These are phyloP conservation scores for Basileuterus tristriatus DNA, from an alignment of 2,797 vertebrate species.

Conservation along the genomic window DNA sequence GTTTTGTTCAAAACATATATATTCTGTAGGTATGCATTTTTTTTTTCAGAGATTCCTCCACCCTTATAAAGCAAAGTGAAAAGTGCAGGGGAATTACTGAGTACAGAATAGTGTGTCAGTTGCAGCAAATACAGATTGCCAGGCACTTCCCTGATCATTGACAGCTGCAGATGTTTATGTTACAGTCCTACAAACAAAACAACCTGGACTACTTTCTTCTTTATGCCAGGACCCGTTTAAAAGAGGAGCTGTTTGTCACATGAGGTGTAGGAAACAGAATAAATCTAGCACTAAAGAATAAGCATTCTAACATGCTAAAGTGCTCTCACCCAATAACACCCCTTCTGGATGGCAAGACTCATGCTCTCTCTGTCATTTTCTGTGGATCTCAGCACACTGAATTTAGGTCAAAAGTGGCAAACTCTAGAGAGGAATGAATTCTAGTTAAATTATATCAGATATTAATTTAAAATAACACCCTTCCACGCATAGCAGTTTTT, in stretches of 20 bases:
- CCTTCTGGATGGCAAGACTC: background rate
- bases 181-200: background rate
- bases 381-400: background rate
- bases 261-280: background rate
- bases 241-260: conserved; percentile 6
- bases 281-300: conserved; percentile 11
- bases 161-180: conserved; percentile 42
- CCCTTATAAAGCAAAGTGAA: conserved; percentile 47
- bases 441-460: background rate
- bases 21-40: conserved; percentile 1
- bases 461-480: background rate
- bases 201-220: conserved; percentile 3
- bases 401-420: background rate
- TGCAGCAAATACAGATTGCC: conserved; percentile 32
- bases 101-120: background rate
- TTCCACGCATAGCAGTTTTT: background rate
- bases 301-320: background rate
- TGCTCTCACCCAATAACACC: background rate
- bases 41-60: background rate
- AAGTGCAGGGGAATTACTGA: conserved; percentile 15
- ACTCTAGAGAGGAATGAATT: background rate
- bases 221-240: background rate
- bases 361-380: background rate
- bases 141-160: conserved; percentile 23
- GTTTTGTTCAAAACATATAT: conserved; percentile 62